A percentile compares a stretch with the other conserved stretches of the same genome.
These are phyloP conservation scores for Leptocoma aspasia DNA, from an alignment of 2,113 vertebrate species.

Conservation along the genomic window DNA sequence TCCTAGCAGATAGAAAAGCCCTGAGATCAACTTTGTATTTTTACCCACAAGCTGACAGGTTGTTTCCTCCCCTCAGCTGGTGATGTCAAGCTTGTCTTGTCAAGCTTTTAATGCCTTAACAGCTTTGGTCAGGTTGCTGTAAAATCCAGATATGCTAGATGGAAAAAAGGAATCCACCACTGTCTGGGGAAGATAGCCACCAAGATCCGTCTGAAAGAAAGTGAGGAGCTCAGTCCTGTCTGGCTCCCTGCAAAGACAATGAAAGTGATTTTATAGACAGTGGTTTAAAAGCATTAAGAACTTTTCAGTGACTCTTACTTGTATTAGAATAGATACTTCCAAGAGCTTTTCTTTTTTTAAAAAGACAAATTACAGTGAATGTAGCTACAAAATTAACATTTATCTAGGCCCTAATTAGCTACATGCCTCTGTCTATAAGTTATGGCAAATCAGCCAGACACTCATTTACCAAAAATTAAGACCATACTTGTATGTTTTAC, in stretches of 20 bases:
- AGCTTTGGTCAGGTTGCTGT: conserved; percentile 83
- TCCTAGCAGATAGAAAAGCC: neutral
- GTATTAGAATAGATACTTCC: neutral
- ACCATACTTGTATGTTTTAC: neutral
- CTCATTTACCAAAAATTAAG: neutral
- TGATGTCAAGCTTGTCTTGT: neutral
- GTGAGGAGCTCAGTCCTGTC: conserved; percentile 81
- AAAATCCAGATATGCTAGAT: conserved; percentile 87
- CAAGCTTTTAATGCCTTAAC: conserved; percentile 74
- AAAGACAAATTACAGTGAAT: neutral
- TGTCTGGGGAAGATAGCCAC: conserved; percentile 85
- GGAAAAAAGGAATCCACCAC: conserved; percentile 96
- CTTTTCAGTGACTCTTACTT: neutral
- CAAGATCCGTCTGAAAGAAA: conserved; percentile 95
- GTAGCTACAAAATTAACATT: neutral
- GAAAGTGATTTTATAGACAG: neutral
- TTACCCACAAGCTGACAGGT: neutral
- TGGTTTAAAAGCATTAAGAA: neutral
- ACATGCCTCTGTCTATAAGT: neutral
- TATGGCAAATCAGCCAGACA: neutral
- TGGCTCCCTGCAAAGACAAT: conserved; percentile 78
- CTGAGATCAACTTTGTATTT: neutral
- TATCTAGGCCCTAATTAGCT: neutral
- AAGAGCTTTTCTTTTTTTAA: neutral
- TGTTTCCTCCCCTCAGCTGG: neutral